phyloP scores from a whole-genome alignment of 2,888 invertebrate genomes.

The Drosophila histrio region DNA sequence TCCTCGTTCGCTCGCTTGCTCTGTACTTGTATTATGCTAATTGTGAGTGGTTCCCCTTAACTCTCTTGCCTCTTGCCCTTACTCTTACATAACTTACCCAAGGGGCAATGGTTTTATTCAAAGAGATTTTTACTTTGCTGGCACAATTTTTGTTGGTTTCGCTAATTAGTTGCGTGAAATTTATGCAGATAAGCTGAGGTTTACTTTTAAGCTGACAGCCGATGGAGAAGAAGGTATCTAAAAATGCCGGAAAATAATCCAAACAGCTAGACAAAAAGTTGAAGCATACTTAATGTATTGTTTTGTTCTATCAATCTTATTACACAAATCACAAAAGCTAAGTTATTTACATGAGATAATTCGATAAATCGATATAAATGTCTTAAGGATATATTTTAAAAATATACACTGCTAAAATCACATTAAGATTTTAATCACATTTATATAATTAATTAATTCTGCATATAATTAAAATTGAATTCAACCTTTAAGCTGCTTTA shows the following conservation, averaged over 20 bases:
- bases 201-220: slow-evolving; percentile 36
- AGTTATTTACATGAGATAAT: not conserved
- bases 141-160: slow-evolving; percentile 37
- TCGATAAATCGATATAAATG: not conserved
- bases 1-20: slow-evolving; percentile 1
- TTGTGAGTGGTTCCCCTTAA: slow-evolving; percentile 20
- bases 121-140: slow-evolving; percentile 40
- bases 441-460: not conserved
- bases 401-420: not conserved
- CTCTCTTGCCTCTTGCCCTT: not conserved
- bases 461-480: not conserved
- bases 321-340: not conserved
- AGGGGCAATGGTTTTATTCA: slow-evolving; percentile 36
- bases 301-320: not conserved
- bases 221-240: slow-evolving; percentile 18
- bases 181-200: slow-evolving; percentile 68
- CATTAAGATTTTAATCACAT: not conserved
- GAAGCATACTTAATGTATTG: slow-evolving; percentile 32
- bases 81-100: not conserved
- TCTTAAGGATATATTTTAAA: not conserved
- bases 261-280: not conserved
- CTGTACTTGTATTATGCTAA: slow-evolving; percentile 58
- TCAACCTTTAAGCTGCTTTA: not conserved
- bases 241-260: slow-evolving; percentile 18
- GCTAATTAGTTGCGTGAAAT: slow-evolving; percentile 72